phyloP scores from a whole-genome alignment of 2,113 vertebrate genomes.

The Myiozetetes cayanensis region DNA sequence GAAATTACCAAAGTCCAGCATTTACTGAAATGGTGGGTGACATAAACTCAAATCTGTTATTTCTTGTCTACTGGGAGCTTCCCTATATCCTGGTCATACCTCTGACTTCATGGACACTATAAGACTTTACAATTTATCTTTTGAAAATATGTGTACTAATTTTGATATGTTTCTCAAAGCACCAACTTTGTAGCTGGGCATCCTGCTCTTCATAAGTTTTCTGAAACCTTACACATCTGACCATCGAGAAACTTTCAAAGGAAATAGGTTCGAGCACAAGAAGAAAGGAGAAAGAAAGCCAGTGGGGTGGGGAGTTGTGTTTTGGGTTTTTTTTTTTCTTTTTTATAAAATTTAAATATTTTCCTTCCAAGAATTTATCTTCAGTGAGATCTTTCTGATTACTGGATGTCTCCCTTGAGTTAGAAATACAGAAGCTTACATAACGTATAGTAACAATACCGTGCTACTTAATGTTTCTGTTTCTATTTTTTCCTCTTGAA shows the following conservation, averaged over 20 bases:
- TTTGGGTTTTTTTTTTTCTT: background rate
- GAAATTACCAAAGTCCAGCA: background rate
- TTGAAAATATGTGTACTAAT: background rate
- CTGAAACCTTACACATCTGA: background rate
- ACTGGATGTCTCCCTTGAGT: background rate
- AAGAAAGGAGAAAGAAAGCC: background rate
- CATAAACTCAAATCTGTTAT: background rate
- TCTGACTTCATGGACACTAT: background rate
- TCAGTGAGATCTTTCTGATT: background rate
- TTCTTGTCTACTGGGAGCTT: background rate
- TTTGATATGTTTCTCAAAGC: background rate
- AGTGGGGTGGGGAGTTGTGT: rapidly evolving
- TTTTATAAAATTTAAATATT: background rate
- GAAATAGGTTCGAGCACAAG: background rate
- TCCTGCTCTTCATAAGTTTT: background rate
- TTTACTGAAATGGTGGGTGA: background rate
- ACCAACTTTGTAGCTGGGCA: background rate
- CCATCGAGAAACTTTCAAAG: background rate
- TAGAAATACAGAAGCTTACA: background rate
- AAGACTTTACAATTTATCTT: background rate
- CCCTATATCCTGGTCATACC: background rate
- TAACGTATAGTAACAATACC: background rate
- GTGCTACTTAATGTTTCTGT: background rate
- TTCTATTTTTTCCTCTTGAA: background rate
- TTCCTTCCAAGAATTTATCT: background rate